Evolutionary conservation across 2,888 invertebrate species (phyloP), one percentile per base, ranked within the genome.

Genomic region (Philopedon plagiatum): DNA sequence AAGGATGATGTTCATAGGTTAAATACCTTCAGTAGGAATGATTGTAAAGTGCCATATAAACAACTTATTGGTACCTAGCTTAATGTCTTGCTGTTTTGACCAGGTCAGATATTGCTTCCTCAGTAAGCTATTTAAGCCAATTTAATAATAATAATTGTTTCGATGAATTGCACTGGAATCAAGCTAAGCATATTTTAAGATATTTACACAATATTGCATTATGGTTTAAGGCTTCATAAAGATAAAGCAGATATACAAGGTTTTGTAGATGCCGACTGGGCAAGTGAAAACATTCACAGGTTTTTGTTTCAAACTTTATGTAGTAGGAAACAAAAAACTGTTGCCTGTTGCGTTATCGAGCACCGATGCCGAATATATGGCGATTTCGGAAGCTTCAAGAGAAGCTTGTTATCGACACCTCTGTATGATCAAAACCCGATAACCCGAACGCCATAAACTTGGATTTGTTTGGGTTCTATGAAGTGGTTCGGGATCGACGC

Each of bases 221-320:
- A 23, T 51, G 34, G 69, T 39, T 39, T 75, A 11, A 60, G 18
- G 29, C 74, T 64, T 63, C 9, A 19, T 26, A 58, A 64, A 44
- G 63, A 46, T 64, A 21, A 32, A 13, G 0, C 39, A 9, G 54
- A 64, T 29, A 44, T 79, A 46, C n/a, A 54, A 39, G 76, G 78
- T 34, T 77, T 58, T 75, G 76, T 75, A 19, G 79, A 77, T 65
- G 75, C 78, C 18, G 78, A 77, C 69, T 80, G 77, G 76, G 78
- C 60, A 15, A 51, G 49, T 23, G 54, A 74, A 64, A 32, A 4
- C 32, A 44, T 13, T 7, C 73, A 77, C 61, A 83, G 86, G 82
- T n/a, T n/a, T n/a, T n/a, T n/a, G n/a, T n/a, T n/a, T n/a, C n/a
- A n/a, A n/a, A n/a, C n/a, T n/a, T n/a, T n/a, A n/a, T n/a, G n/a